These are phyloP conservation scores for Coturnix japonica DNA, from an alignment of 2,113 vertebrate genomes.

Conservation along the genomic window DNA sequence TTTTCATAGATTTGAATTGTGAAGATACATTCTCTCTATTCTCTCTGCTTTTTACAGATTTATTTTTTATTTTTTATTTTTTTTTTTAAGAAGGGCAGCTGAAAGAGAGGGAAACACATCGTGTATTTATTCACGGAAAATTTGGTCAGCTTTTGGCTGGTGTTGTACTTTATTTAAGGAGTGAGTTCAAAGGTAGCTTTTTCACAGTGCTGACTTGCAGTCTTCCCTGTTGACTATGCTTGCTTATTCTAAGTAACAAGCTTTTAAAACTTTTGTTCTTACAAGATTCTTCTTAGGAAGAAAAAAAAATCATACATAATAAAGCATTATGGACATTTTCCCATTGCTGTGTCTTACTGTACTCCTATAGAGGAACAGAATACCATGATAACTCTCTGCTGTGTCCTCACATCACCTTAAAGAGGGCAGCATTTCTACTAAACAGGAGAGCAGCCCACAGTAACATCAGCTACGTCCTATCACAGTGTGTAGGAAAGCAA, in stretches of 20 bases:
- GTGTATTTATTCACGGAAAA: not conserved
- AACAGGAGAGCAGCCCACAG: not conserved
- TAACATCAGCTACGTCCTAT: not conserved
- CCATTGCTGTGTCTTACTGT: not conserved
- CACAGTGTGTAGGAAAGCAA: not conserved
- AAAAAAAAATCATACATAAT: not conserved
- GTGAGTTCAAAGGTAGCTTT: not conserved
- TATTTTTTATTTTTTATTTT: too few relatives aligned
- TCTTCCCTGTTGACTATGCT: not conserved
- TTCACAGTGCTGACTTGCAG: rapidly evolving
- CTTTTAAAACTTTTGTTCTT: not conserved
- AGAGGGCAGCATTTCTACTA: not conserved
- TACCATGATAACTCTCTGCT: not conserved
- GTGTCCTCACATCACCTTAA: not conserved
- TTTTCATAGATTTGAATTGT: not conserved
- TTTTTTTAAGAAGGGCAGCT: not conserved
- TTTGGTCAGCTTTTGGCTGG: not conserved
- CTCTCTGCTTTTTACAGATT: not conserved
- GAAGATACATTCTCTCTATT: not conserved
- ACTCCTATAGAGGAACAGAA: not conserved
- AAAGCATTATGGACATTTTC: not conserved
- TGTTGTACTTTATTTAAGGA: not conserved
- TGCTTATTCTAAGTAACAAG: not conserved
- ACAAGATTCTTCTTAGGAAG: not conserved
- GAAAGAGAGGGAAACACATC: not conserved